Percentiles rank a stretch among this genome's conserved stretches.
phyloP scores from a whole-genome alignment of 2,113 vertebrate species.

The Tyrannus savana region DNA sequence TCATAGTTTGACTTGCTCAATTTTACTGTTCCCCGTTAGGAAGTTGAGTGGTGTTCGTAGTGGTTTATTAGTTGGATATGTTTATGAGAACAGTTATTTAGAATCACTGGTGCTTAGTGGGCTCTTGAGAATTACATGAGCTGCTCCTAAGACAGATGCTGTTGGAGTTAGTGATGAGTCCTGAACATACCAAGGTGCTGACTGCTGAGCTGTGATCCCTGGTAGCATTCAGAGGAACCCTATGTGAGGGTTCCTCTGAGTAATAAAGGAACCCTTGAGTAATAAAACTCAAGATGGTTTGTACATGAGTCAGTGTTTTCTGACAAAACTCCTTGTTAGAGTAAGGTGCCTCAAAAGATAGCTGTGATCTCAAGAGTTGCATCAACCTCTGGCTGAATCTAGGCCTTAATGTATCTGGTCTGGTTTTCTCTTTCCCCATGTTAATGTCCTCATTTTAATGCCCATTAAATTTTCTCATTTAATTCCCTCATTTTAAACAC shows the following conservation, averaged over 20 bases:
- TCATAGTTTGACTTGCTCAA: background rate
- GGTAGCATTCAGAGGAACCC: background rate
- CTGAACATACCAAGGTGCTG: background rate
- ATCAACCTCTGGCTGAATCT: background rate
- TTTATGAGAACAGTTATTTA: background rate
- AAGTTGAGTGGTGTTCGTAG: background rate
- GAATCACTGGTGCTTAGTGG: background rate
- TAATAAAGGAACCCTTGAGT: too few species aligned
- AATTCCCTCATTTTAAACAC: background rate
- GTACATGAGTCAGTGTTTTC: background rate
- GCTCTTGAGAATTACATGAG: accelerated
- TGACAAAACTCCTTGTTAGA: background rate
- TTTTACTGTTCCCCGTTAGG: background rate
- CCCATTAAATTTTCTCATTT: background rate
- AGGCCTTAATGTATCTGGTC: background rate
- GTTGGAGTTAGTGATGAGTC: background rate
- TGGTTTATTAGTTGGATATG: background rate
- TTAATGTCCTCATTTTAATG: background rate
- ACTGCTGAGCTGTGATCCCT: background rate
- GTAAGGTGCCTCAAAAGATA: background rate
- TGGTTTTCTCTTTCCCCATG: background rate
- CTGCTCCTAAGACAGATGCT: background rate
- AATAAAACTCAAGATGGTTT: background rate
- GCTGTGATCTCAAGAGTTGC: background rate
- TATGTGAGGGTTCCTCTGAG: background rate